Evolutionary conservation across 2,888 invertebrate species (phyloP), one percentile per base, ranked within the genome.

Genomic region (Tridacna crocea): DNA sequence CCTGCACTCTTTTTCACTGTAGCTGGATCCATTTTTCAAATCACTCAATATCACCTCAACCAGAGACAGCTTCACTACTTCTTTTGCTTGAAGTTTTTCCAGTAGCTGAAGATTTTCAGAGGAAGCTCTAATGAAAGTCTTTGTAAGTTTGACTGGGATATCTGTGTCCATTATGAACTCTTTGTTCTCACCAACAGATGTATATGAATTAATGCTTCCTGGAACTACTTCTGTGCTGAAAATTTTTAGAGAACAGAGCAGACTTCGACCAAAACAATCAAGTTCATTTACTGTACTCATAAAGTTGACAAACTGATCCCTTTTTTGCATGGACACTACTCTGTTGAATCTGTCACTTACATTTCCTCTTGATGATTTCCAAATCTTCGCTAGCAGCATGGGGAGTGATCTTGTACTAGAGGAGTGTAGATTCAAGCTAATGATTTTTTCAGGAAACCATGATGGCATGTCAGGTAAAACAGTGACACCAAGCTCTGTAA

Each of bases 1-100:
- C 11, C 60, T 48, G 22, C 61, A 36, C 55, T 87, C 79, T 19
- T 36, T 17, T n/a, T 66, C 11, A n/a, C 36, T 48, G 22, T 70
- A 75, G 11, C 6, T 17, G 0, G 13, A 27, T 55, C 27, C 36
- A 19, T 55, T 55, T 55, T 3, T 55, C 11, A 55, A 19, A 19
- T 55, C 55, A 55, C 10, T 55, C 55, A 55, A 10, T 55, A 55
- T 19, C 55, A 55, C 10, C 17, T 55, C 55, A 55, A 55, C 55
- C 55, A 55, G 10, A 55, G 55, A 55, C 6, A 55, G 3, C 55
- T 55, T 19, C 17, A 19, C 10, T 19, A 55, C 3, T 55, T 55
- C 55, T 19, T 3, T 55, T 55, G 55, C 55, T 6, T 19, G 1
- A 3, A 55, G 19, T 15, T 19, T 55, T 55, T 19, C 11, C 19